Conservation (phyloP, 1,140 invertebrate genomes). For the Bombyx mori region ASM3026992v2 NC_085121.1:9835501-9836000, state of each 20-base stretch:
- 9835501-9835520: constrained; percentile 23
- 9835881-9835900: neutral
- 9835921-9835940: neutral
- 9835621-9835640: too few relatives aligned
- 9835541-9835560: constrained; percentile 2
- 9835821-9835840: too few relatives aligned
- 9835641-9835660: constrained; percentile 8
- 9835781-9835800: too few relatives aligned
- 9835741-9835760: neutral
- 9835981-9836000: constrained; percentile 46
- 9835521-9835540: constrained; percentile 6
- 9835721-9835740: neutral
- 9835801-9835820: too few relatives aligned
- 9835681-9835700: constrained; percentile 13
- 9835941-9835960: constrained; percentile 15
- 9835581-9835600: too few relatives aligned
- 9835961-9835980: constrained; percentile 37
- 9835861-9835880: neutral
- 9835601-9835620: too few relatives aligned
- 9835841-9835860: too few relatives aligned
- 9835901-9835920: neutral
- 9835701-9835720: too few relatives aligned
- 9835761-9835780: too few relatives aligned
- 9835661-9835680: constrained; percentile 45
- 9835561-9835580: too few relatives aligned